Evolutionary conservation across 2,888 invertebrate species (phyloP).

Genomic region (Rotaria sp.): DNA sequence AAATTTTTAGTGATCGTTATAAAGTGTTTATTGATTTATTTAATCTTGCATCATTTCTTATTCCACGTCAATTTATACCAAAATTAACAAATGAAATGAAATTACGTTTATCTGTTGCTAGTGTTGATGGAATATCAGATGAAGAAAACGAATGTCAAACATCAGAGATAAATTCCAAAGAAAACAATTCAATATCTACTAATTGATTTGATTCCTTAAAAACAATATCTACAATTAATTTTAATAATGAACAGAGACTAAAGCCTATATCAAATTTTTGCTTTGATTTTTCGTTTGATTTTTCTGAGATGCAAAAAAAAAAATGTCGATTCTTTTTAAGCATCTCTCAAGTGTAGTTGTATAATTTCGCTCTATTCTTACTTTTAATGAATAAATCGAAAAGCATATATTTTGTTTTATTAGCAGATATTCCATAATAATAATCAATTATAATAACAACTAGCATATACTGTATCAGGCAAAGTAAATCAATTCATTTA

Average conservation of each 20-base stretch:
- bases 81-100: conserved; percentile 76
- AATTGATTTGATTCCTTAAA: not conserved
- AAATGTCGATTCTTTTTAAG: not conserved
- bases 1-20: conserved; percentile 77
- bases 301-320: not conserved
- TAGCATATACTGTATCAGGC: too few species aligned
- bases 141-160: not conserved
- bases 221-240: too few species aligned
- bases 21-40: conserved; percentile 94
- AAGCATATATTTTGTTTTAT: too few species aligned
- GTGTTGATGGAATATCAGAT: not conserved
- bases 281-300: too few species aligned
- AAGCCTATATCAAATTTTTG: too few species aligned
- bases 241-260: too few species aligned
- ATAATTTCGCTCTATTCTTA: not conserved
- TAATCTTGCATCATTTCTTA: conserved; percentile 88
- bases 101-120: conserved; percentile 59
- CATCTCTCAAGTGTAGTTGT: not conserved
- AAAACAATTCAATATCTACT: not conserved
- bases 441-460: too few species aligned
- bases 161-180: not conserved
- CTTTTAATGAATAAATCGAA: not conserved
- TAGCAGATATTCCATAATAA: too few species aligned
- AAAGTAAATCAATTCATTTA: too few species aligned
- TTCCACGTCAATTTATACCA: conserved; percentile 83